Percentiles rank a stretch among this genome's conserved stretches.
Evolutionary conservation across 2,888 invertebrate genomes (phyloP).

Genomic region (Sipha maydis): DNA sequence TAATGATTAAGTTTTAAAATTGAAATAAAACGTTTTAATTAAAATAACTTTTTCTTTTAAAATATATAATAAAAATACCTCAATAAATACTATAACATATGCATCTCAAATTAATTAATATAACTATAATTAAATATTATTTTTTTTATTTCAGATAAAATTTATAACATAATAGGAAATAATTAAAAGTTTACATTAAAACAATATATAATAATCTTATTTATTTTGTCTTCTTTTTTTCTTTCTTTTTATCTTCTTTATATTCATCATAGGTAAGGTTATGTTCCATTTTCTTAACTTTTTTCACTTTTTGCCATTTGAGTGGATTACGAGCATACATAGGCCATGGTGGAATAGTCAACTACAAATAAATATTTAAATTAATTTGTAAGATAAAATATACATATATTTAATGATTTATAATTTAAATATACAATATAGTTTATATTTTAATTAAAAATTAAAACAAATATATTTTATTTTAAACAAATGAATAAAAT

Average conservation of each 20-base stretch:
- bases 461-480: too few relatives aligned
- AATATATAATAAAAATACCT: too few relatives aligned
- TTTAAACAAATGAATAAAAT: too few relatives aligned
- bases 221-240: slow-evolving; percentile 56
- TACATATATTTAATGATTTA: too few relatives aligned
- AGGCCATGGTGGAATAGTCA: slow-evolving; percentile 96
- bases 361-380: slow-evolving; percentile 68
- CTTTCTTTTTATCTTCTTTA: slow-evolving; percentile 63
- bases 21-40: too few relatives aligned
- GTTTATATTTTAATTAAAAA: too few relatives aligned
- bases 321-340: slow-evolving; percentile 89
- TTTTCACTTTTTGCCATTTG: slow-evolving; percentile 85
- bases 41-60: too few relatives aligned
- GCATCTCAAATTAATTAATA: not conserved
- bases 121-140: too few relatives aligned
- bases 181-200: not conserved
- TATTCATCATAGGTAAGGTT: slow-evolving; percentile 53
- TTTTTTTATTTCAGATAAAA: slow-evolving; percentile 37
- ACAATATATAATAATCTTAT: not conserved
- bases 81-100: not conserved
- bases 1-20: too few relatives aligned
- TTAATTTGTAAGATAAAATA: too few relatives aligned
- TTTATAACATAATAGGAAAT: slow-evolving; percentile 44
- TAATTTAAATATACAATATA: too few relatives aligned
- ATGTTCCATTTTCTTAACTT: slow-evolving; percentile 51